phyloP scores from a whole-genome alignment of 2,888 invertebrate genomes.

The Seira ritae region DNA sequence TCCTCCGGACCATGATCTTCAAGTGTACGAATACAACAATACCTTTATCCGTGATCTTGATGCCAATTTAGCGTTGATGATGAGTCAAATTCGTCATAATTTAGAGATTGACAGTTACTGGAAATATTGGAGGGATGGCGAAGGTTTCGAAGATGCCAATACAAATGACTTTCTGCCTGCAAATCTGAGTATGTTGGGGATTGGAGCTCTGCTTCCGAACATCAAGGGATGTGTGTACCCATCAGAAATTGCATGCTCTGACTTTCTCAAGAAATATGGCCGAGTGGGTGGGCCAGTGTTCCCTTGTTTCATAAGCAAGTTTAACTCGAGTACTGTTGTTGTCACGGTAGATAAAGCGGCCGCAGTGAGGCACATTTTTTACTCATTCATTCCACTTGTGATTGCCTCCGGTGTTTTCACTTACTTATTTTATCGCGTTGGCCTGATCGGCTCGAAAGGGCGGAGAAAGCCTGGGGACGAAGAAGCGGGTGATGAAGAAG shows the following conservation, averaged over 20 bases:
- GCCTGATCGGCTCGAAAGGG: conserved; percentile 69
- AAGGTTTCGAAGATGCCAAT: conserved; percentile 41
- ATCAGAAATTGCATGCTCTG: conserved; percentile 67
- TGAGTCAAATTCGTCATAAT: conserved; percentile 60
- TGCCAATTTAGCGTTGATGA: conserved; percentile 65
- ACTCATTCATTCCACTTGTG: conserved; percentile 72
- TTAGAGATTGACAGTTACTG: conserved; percentile 56
- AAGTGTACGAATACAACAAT: conserved; percentile 60
- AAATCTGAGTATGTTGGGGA: conserved; percentile 59
- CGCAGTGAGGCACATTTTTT: conserved; percentile 71
- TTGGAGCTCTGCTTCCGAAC: conserved; percentile 71
- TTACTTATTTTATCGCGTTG: conserved; percentile 73
- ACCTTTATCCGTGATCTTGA: conserved; percentile 68
- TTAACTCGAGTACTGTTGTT: conserved; percentile 69
- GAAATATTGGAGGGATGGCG: conserved; percentile 33
- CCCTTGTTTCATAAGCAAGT: conserved; percentile 69
- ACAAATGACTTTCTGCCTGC: conserved; percentile 28
- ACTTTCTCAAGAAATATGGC: conserved; percentile 66
- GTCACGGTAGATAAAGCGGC: conserved; percentile 70
- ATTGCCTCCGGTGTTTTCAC: conserved; percentile 72
- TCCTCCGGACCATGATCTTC: conserved; percentile 53
- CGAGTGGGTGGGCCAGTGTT: conserved; percentile 60
- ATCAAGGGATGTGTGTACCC: conserved; percentile 73
- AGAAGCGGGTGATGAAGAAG: conserved; percentile 57
- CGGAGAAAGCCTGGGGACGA: conserved; percentile 60